These are phyloP conservation scores for Magallana nippona DNA, from an alignment of 2,888 invertebrate genomes.

Conservation along the genomic window DNA sequence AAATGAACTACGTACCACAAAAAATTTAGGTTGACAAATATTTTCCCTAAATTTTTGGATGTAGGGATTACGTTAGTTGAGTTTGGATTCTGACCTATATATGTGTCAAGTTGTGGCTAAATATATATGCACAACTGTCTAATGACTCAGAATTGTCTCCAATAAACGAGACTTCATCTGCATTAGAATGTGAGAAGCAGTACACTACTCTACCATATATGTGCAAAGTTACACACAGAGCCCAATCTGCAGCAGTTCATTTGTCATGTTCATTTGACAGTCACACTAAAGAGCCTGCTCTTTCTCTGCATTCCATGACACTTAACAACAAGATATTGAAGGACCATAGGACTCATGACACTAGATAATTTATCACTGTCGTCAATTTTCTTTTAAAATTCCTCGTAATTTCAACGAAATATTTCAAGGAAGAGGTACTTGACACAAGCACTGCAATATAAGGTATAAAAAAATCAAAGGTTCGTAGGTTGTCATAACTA, in stretches of 20 bases:
- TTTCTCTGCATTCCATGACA: neutral
- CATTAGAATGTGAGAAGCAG: neutral
- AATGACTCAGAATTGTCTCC: constrained; percentile 2
- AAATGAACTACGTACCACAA: neutral
- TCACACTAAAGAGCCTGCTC: neutral
- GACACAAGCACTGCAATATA: no score
- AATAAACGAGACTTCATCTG: neutral
- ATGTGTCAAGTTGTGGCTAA: constrained; percentile 1
- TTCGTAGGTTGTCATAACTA: no score
- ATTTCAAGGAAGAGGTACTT: no score
- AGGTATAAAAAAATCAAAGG: no score
- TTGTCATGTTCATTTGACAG: constrained; percentile 6
- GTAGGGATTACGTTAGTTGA: neutral
- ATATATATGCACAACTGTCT: constrained; percentile 27
- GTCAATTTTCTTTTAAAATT: neutral
- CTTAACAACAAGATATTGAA: neutral
- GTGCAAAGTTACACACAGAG: neutral
- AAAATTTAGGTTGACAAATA: neutral
- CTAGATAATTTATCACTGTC: neutral
- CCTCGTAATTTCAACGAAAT: neutral
- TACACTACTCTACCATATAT: neutral
- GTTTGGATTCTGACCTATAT: neutral
- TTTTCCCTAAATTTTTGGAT: neutral
- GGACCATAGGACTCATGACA: neutral
- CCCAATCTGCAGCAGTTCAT: neutral